Base-by-base conservation (phyloP, 2,797 vertebrate genomes). In the Argyrosomus regius region DNA sequence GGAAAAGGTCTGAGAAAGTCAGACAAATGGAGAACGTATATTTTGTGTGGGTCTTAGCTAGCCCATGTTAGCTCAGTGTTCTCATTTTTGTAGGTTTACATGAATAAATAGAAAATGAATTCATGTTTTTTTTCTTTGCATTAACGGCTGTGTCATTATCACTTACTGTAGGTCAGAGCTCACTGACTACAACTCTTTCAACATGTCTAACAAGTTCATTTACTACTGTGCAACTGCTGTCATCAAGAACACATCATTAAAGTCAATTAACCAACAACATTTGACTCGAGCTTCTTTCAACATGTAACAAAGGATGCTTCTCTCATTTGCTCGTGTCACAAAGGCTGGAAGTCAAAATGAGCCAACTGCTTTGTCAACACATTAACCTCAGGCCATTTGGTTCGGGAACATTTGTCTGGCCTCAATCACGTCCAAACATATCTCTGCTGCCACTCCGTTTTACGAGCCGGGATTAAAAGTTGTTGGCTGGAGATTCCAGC, bases 391-490 rank as follows among this genome's bases (percentile, higher is more conserved):
- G 75, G 82, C 85, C 58, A 72, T 80, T 76, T 67, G 72, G 64
- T 72, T 56, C 3, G 17, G 72, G 78, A 72, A 84, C 85, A 81
- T 83, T 78, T 82, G 79, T 63, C 68, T 75, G 78, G 78, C 72
- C 85, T 80, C 74, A 54, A 76, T 85, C 86, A 86, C 35, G 56
- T 84, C 76, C 81, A 82, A 78, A 88, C 82, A 89, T 86, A 84
- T 88, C 88, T 92, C 78, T 56, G 75, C 88, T 84, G 89, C 87
- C 92, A 87, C 80, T 92, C 86, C 17, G 4, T 88, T 93, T 94
- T 94, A 93, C 31, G 89, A 92, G 84, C 67, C 69, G 75, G 82
- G 90, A 91, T 94, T 91, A 89, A 81, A 83, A 87, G 80, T 81
- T 31, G 31, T 72, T 56, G 63, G 72, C 50, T 18, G n/a, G 60